A percentile compares a stretch with the other conserved stretches of the same genome.
These are phyloP conservation scores for Carassius gibelio DNA, from an alignment of 2,113 vertebrate genomes.

Conservation along the genomic window DNA sequence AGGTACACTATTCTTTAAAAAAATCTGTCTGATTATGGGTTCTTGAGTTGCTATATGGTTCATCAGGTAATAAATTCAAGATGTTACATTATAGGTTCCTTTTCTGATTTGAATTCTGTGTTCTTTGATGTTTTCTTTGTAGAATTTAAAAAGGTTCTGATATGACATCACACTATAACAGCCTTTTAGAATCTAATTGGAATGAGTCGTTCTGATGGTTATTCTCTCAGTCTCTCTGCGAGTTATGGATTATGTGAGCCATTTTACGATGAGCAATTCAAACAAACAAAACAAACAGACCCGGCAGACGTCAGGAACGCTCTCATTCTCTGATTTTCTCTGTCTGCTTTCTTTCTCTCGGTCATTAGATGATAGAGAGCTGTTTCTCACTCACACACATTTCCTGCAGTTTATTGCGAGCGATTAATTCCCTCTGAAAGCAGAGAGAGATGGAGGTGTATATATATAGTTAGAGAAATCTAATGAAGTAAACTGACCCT, in stretches of 20 bases:
- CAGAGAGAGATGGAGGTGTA: neutral
- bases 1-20: too few relatives aligned
- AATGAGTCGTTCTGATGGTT: constrained; percentile 10
- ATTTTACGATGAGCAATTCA: constrained; percentile 74
- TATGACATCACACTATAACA: neutral
- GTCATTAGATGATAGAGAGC: neutral
- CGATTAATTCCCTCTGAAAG: neutral
- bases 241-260: constrained; percentile 57
- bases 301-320: constrained; percentile 43
- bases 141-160: neutral
- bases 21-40: too few relatives aligned
- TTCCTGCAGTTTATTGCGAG: neutral
- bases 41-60: neutral
- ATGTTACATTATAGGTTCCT: neutral
- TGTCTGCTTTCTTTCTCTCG: neutral
- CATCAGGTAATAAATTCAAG: neutral
- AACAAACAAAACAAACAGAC: constrained; percentile 76
- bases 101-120: neutral
- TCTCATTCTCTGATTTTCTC: constrained; percentile 49
- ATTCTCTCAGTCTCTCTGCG: constrained; percentile 31
- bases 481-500: neutral
- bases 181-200: neutral
- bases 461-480: neutral
- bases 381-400: neutral
- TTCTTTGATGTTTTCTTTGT: neutral